Conservation (phyloP, 2,797 vertebrate species). For the Emys orbicularis region DNA sequence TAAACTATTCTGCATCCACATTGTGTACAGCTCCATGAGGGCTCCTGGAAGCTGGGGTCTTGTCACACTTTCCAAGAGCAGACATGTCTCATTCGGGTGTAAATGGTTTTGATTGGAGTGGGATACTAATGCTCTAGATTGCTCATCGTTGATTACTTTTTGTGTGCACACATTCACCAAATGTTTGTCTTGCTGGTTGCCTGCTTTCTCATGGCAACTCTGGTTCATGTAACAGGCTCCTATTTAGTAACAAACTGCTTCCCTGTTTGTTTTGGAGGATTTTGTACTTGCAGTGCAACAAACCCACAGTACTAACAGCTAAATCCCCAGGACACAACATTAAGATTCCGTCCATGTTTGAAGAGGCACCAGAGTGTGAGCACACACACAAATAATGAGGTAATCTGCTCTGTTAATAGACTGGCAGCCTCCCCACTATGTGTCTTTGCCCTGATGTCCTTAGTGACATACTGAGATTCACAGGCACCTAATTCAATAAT, state of each 20-base stretch:
- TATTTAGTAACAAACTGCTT: not conserved
- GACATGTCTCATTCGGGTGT: rapidly evolving
- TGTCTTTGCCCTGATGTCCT: not conserved
- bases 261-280: not conserved
- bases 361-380: not conserved
- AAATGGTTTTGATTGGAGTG: not conserved
- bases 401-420: not conserved
- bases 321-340: not conserved
- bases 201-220: rapidly evolving
- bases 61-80: rapidly evolving
- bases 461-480: not conserved
- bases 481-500: rapidly evolving
- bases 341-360: not conserved
- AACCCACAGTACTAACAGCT: rapidly evolving
- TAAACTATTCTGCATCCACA: rapidly evolving
- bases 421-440: rapidly evolving
- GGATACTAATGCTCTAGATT: rapidly evolving
- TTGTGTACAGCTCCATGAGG: not conserved
- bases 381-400: rapidly evolving
- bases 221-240: not conserved
- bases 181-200: rapidly evolving
- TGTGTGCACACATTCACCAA: rapidly evolving
- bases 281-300: rapidly evolving
- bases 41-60: not conserved
- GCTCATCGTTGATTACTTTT: rapidly evolving